Evolutionary conservation across 2,113 vertebrate species (phyloP), one percentile per base, ranked within the genome.

Genomic region (Cephalopterus ornatus): DNA sequence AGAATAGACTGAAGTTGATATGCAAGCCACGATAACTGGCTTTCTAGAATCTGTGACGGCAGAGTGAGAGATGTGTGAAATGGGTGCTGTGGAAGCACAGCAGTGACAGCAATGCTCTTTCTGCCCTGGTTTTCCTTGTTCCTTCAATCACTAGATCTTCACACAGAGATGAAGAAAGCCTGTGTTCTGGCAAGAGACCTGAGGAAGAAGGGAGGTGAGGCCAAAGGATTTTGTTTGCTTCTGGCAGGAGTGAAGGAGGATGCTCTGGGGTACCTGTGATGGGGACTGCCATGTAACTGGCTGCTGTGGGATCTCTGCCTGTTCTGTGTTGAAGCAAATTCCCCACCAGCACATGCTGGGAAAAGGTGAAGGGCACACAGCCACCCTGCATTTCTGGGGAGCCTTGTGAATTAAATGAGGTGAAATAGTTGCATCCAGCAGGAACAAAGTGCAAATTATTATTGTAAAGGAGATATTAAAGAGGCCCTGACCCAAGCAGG

Each of bases 111-210:
- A 70, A 11, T 49, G 27, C 18, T 37, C n/a, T 44, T 87, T 70
- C 50, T 71, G 26, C 42, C 12, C 26, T 37, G 50, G 5, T 53
- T 92, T 92, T 39, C 6, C 32, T 71, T 0, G 0, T 78, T 88
- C 10, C 56, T 67, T 30, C 28, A 62, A 13, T n/a, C 41, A 73
- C 27, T 73, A 77, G 59, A 5, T 73, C 58, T 61, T 86, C 37
- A 44, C 0, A 0, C 12, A 77, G 53, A 35, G 14, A 33, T 0
- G 1, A 83, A 62, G 44, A 59, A 53, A 73, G 30, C 15, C 27
- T 61, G 1, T 41, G 49, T 61, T 53, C 63, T 52, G 41, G 23
- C 18, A 62, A 39, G 53, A 73, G 32, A 59, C 17, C n/a, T 67
- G 41, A 70, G 27, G 37, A 77, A 73, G 27, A 77, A 68, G 23